Evolutionary conservation across 2,113 vertebrate species (phyloP).

Genomic region (Peromyscus leucopus): DNA sequence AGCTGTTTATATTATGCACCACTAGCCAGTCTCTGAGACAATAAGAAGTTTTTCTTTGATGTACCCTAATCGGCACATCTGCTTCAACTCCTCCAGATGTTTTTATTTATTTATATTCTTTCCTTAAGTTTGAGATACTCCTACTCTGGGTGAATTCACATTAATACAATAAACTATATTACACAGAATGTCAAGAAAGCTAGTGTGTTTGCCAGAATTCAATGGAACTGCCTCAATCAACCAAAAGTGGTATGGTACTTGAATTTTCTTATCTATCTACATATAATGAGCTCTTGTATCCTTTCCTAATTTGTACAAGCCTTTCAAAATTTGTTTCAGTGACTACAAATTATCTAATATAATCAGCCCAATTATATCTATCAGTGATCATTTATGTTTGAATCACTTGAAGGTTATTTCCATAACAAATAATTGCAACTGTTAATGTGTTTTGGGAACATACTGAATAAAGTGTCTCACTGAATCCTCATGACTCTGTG

Average conservation of each 20-base stretch:
- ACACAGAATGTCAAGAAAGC: conserved; percentile 53
- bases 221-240: conserved; percentile 28
- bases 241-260: conserved; percentile 25
- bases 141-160: conserved; percentile 59
- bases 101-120: conserved; percentile 76
- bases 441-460: neutral
- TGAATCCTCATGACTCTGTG: neutral
- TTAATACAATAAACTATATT: conserved; percentile 75
- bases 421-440: neutral
- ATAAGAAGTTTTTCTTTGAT: conserved; percentile 71
- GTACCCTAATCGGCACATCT: conserved; percentile 67
- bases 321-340: conserved; percentile 15
- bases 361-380: conserved; percentile 10
- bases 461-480: neutral
- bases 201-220: conserved; percentile 48
- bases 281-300: neutral
- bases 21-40: conserved; percentile 37
- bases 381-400: conserved; percentile 24
- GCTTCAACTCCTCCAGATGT: conserved; percentile 73
- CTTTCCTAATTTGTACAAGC: conserved; percentile 1
- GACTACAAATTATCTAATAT: neutral
- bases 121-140: conserved; percentile 63
- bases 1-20: conserved; percentile 49
- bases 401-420: conserved; percentile 57
- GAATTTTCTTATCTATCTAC: conserved; percentile 18